A percentile compares a stretch with the other conserved stretches of the same genome.
Conservation (phyloP, 2,888 invertebrate species). For the Torymus tubicola region DNA sequence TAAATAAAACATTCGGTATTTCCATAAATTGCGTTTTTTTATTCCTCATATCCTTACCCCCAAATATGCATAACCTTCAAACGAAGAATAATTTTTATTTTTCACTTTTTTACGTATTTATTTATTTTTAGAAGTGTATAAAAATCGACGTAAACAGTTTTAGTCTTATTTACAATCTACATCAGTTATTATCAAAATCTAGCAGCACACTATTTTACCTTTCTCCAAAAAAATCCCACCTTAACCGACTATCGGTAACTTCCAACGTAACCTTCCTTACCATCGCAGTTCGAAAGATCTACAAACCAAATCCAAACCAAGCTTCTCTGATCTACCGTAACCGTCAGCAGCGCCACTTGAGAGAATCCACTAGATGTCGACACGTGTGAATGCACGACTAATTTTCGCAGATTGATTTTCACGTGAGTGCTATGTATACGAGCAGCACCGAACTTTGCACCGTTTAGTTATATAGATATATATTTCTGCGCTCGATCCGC, state of each 20-base stretch:
- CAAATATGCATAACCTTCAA: too few relatives aligned
- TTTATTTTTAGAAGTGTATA: background rate
- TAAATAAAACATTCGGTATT: constrained; percentile 45
- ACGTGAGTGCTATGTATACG: constrained; percentile 15
- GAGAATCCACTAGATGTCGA: constrained; percentile 23
- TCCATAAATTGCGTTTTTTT: constrained; percentile 1
- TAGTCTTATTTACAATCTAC: too few relatives aligned
- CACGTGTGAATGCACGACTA: background rate
- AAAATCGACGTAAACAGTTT: background rate
- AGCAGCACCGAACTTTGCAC: constrained; percentile 8
- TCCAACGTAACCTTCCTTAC: too few relatives aligned
- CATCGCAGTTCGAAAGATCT: background rate
- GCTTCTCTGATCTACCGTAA: constrained; percentile 19
- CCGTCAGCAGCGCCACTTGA: background rate
- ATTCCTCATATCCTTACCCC: background rate
- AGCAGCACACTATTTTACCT: too few relatives aligned
- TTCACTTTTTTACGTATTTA: background rate
- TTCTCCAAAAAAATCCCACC: too few relatives aligned
- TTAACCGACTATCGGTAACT: too few relatives aligned
- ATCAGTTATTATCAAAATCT: too few relatives aligned
- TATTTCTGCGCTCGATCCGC: constrained; percentile 17
- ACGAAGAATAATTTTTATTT: too few relatives aligned
- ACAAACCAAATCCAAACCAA: background rate
- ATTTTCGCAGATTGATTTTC: constrained; percentile 44
- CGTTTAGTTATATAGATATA: background rate